Base-by-base conservation (phyloP, 2,113 vertebrate species). In the Corythaeola cristata region DNA sequence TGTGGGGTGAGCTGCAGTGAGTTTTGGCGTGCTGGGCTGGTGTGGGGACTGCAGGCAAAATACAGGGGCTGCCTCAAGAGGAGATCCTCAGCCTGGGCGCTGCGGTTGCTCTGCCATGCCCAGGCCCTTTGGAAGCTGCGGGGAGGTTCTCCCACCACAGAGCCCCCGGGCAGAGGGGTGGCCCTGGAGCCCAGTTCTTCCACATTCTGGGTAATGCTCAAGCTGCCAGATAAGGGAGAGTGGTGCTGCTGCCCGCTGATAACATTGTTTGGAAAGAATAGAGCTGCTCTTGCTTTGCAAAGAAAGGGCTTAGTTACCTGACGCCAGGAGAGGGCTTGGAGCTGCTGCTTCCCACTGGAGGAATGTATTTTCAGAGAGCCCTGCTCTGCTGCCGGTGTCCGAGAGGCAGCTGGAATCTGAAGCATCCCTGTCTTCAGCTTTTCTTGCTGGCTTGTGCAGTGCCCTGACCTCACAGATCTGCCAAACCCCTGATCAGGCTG, bases 191-290 rank as follows among this genome's bases (percentile, higher is more conserved):
- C 93, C 85, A 85, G 91, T 95, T 97, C 81, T 87, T 91, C 91
- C 74, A 76, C 94, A 94, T 95, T 97, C 93, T 96, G 87, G 66
- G 45, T 95, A 91, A 78, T 49, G 66, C 91, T 95, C 32, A 72
- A 73, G 66, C 93, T 56, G 35, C 41, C 60, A 94, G 96, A 96
- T 97, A 96, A 96, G 91, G 77, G 83, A 93, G 69, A 44, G 41
- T 12, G 41, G 41, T 8, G 3, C 76, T 9, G 3, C 74, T 96
- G 74, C 89, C 7, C 2, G 5, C 60, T 80, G 96, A 96, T 96
- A 96, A 96, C 91, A 95, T 96, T 96, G 96, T 96, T 96, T 90
- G 90, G 90, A 72, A 73, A 94, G 90, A 95, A 84, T 55, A 94
- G 85, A 80, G 78, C 75, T 83, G 91, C 80, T 53, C 73, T 63